These are phyloP conservation scores for Coelopa pilipes DNA, from an alignment of 2,888 invertebrate species.

Conservation along the genomic window DNA sequence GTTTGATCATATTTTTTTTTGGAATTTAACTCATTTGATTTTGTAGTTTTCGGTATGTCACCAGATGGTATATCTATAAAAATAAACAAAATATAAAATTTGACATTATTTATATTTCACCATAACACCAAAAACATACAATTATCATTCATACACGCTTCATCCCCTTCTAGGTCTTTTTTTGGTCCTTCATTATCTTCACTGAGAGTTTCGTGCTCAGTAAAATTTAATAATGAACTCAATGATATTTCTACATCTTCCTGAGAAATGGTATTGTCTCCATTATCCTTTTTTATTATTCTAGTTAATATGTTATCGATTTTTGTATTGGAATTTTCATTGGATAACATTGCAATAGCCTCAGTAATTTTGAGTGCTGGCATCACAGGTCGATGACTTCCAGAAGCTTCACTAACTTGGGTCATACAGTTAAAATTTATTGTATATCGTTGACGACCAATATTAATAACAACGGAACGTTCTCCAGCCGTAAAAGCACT, in stretches of 20 bases:
- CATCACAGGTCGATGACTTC: conserved; percentile 82
- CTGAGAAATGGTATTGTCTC: conserved; percentile 44
- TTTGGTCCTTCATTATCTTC: background rate
- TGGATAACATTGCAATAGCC: conserved; percentile 41
- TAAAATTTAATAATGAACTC: conserved; percentile 49
- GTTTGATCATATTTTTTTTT: conserved; percentile 37
- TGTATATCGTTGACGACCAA: conserved; percentile 79
- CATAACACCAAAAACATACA: background rate
- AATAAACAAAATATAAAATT: no score
- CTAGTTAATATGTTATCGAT: conserved; percentile 53
- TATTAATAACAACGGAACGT: conserved; percentile 75
- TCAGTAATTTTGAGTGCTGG: conserved; percentile 70
- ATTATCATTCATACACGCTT: background rate
- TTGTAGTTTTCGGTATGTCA: background rate
- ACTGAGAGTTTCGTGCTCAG: conserved; percentile 36
- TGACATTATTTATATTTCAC: background rate
- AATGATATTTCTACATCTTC: conserved; percentile 49
- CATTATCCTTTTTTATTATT: conserved; percentile 40
- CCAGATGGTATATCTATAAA: no score
- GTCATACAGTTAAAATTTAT: conserved; percentile 84
- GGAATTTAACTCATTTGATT: background rate
- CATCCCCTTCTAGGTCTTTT: background rate
- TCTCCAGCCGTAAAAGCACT: conserved; percentile 82
- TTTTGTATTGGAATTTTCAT: conserved; percentile 36
- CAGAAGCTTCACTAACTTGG: conserved; percentile 85